Evolutionary conservation across 2,888 invertebrate species (phyloP).

Genomic region (Chrysotoxum bicinctum): DNA sequence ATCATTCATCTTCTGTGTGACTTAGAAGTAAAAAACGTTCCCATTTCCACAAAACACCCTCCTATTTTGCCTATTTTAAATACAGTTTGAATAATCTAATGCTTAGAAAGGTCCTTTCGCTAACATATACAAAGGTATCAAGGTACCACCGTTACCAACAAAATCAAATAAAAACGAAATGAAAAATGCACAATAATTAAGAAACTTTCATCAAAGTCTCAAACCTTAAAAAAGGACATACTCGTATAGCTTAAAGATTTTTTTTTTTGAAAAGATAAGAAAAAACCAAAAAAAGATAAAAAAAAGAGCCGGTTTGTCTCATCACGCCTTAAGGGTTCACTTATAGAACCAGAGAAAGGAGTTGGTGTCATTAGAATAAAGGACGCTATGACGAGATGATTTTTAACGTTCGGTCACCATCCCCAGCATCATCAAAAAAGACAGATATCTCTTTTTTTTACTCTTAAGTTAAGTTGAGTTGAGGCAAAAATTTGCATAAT

Average conservation of each 20-base stretch:
- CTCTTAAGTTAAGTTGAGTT: constrained; percentile 21
- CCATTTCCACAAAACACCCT: background rate
- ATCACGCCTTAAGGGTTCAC: constrained; percentile 29
- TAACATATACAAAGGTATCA: background rate
- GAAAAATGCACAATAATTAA: constrained; percentile 66
- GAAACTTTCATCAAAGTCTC: constrained; percentile 50
- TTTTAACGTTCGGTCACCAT: constrained; percentile 47
- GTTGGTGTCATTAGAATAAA: constrained; percentile 43
- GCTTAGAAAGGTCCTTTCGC: constrained; percentile 3
- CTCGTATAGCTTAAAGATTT: constrained; percentile 48
- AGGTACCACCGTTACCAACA: background rate
- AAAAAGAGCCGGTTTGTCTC: constrained; percentile 11
- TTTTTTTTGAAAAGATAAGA: constrained; percentile 40
- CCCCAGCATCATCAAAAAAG: constrained; percentile 9
- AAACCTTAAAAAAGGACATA: constrained; percentile 48
- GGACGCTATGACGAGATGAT: constrained; percentile 54
- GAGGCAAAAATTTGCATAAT: constrained; percentile 64
- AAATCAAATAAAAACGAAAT: constrained; percentile 13
- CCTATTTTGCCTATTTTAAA: constrained; percentile 29
- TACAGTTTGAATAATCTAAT: constrained; percentile 5
- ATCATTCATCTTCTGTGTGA: background rate
- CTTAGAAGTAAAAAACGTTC: constrained; percentile 2
- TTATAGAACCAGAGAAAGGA: background rate
- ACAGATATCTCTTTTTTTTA: constrained; percentile 11
- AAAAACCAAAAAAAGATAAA: constrained; percentile 15